Evolutionary conservation across 2,113 vertebrate genomes (phyloP), one percentile per base, ranked within the genome.

Genomic region (Mixornis gularis): DNA sequence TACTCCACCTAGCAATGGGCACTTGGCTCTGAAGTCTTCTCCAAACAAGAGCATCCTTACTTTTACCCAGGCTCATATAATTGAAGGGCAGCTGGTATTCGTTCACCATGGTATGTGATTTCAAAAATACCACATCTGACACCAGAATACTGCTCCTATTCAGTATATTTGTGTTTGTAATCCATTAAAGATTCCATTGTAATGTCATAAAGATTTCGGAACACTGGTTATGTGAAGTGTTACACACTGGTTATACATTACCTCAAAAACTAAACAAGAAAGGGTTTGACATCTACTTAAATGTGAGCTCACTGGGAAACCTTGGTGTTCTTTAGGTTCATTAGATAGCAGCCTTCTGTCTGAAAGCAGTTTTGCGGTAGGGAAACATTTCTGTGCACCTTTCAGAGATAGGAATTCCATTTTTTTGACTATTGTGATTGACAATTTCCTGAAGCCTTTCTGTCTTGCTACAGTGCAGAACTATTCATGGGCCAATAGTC

Each of bases 1-100:
- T 91, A 98, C 98, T 53, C 97, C 97, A 20, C 98, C 98, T 60
- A 99, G 97, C 96, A 99, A 98, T 24, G 98, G 98, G 20, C 97
- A 98, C 71, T 96, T 99, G 96, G 97, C 98, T 87, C 92, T 99
- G 79, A 99, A 98, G 93, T 98, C 95, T 34, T 96, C 97, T 93
- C 97, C 98, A 40, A 97, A 96, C 84, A 97, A 62, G 77, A 97
- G 91, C 5, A 97, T 99, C 89, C 97, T 98, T 85, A 98, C 97
- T 97, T 99, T 99, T 96, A 99, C 98, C 14, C 98, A 99, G 96
- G 93, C 96, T 55, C 97, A 99, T 91, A 97, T 99, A 79, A 97
- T 97, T 46, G 96, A 98, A 68, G 97, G 98, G 3, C 98, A 98
- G 68, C 97, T 99, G 41, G 95, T 99, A 38, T 99, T 99, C 93